Evolutionary conservation across 2,113 vertebrate genomes (phyloP), one percentile per base, ranked within the genome.

Genomic region (Anhinga anhinga): DNA sequence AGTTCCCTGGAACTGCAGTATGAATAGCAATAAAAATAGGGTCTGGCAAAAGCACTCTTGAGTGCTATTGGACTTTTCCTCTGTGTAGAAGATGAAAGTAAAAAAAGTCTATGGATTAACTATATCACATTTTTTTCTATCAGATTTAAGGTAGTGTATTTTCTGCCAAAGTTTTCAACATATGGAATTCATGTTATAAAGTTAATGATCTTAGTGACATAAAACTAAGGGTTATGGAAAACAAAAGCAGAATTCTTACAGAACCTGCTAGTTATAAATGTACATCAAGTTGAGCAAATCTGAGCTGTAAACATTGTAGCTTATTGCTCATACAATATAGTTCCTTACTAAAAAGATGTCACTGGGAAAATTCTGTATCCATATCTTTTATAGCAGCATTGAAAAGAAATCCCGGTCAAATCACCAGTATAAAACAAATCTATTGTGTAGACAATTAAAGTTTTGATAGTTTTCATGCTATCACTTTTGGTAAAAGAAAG

Each of bases 161-260:
- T 94, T 95, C 88, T 95, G 88, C 86, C 92, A 94, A 74, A 5
- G 5, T 89, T 95, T 94, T 91, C 67, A 87, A 77, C 83, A 74
- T 74, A 87, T 74, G 86, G 86, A 96, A 90, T 95, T 95, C 58
- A 91, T 93, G 50, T 81, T 86, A 69, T 81, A 85, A 95, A 93
- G 55, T 86, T 86, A 93, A 92, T 88, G 78, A 67, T 80, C 45
- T 66, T 59, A 66, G 55, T 90, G 86, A 74, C 38, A 58, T 92
- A 94, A 95, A 95, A 34, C 50, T 66, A 76, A 44, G 34, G 5
- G 20, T 55, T 89, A 85, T 58, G 42, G 45, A 93, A 95, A 94
- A 87, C 77, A 91, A 96, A 94, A 91, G 32, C 17, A 88, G 67
- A 85, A 86, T 79, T 96, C 73, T 85, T 84, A 85, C 9, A 89